Conservation (phyloP, 2,797 vertebrate species). For the Malacoctenus gilli region DNA sequence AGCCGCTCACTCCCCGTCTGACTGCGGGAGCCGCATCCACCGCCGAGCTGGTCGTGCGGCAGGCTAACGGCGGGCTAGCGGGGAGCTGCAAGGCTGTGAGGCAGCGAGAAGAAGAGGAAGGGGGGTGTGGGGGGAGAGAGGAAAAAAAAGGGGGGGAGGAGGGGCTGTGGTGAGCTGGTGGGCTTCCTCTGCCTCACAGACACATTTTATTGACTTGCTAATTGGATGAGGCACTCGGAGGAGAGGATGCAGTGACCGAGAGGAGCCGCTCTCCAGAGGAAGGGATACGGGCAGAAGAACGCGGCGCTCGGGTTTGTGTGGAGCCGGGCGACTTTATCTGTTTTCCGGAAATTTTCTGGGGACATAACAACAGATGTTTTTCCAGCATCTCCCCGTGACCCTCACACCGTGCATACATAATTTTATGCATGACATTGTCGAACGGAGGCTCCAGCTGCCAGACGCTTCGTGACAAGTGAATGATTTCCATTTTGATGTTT, state of each 20-base stretch:
- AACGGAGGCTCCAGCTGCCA: constrained; percentile 73
- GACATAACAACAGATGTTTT: constrained; percentile 75
- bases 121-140: constrained; percentile 39
- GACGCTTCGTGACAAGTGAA: constrained; percentile 80
- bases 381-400: constrained; percentile 66
- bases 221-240: constrained; percentile 81
- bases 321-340: constrained; percentile 49
- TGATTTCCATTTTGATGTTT: constrained; percentile 67
- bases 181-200: constrained; percentile 77
- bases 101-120: constrained; percentile 53
- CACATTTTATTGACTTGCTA: constrained; percentile 85
- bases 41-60: constrained; percentile 55
- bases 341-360: constrained; percentile 16
- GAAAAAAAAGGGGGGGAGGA: constrained; percentile 73
- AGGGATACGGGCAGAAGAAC: constrained; percentile 55
- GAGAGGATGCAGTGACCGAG: constrained; percentile 79
- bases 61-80: constrained; percentile 45
- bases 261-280: constrained; percentile 69
- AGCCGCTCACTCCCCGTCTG: constrained; percentile 41
- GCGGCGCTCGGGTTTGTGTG: constrained; percentile 43
- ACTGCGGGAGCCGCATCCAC: constrained; percentile 49
- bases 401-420: constrained; percentile 60
- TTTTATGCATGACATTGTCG: constrained; percentile 78
- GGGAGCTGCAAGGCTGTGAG: constrained; percentile 63
- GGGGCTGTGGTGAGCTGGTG: constrained; percentile 74